Base-by-base conservation (phyloP, 2,888 invertebrate species). In the Lepas anatifera region DNA sequence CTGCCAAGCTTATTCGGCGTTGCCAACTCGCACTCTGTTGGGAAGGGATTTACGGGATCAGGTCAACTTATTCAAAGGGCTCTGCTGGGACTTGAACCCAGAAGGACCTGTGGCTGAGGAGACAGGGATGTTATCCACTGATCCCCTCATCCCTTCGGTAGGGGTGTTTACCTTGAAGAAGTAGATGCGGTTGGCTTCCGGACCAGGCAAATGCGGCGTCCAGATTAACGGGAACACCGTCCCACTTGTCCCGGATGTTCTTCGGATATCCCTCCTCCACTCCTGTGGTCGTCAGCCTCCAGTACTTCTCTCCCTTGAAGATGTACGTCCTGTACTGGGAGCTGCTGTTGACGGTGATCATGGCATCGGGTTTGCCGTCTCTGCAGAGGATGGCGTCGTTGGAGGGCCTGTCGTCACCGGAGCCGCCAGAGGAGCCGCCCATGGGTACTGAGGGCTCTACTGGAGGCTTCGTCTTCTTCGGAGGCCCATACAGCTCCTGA, bases 151-250 rank as follows among this genome's bases (percentile, higher is more conserved):
- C n/a, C n/a, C n/a, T n/a, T n/a, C n/a, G n/a, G n/a, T n/a, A n/a
- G n/a, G n/a, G n/a, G n/a, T n/a, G 37, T 73, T 48, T 75, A 83
- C 96, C 84, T 96, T 96, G 84, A 98, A 97, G 85, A 98, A 94
- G 82, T 95, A 98, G 0, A 95, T 95, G 81, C 95, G 95, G 75
- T 95, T 95, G 79, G 95, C 94, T 71, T 81, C 79, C 80, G n/a
- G 92, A 92, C 81, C 94, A 95, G 0, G 93, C 93, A 78, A 97
- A 92, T 8, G 95, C 95, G 4, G 95, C 95, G 79, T 98, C 93
- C 67, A 98, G 87, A 78, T 92, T 87, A 22, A 78, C 79, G 27
- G 76, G 77, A 79, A 74, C 68, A 64, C 89, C 90, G 50, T 87
- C 87, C 91, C 93, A 93, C 48, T 75, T 73, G n/a, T 87, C 85